These are phyloP conservation scores for Procavia capensis DNA, from an alignment of 2,113 vertebrate genomes.

Conservation along the genomic window DNA sequence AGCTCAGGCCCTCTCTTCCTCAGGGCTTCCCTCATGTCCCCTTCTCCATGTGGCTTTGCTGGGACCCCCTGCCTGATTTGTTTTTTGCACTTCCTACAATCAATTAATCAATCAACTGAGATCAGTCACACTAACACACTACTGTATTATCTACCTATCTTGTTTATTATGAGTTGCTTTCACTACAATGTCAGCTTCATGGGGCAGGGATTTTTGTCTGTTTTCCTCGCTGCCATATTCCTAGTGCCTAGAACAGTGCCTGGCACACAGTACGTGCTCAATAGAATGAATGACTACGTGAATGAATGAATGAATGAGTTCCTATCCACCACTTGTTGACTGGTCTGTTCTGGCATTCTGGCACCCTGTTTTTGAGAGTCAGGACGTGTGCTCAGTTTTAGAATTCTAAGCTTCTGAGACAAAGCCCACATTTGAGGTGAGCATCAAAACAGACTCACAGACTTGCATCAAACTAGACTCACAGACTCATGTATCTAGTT, in stretches of 20 bases:
- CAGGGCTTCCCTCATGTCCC: neutral
- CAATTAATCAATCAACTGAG: too few species aligned
- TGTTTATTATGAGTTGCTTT: neutral
- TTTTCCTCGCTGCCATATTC: too few species aligned
- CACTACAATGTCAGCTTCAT: neutral
- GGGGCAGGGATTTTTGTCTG: neutral
- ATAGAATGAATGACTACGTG: neutral
- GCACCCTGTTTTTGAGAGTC: neutral
- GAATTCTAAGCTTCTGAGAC: neutral
- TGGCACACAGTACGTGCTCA: neutral
- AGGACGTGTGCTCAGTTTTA: accelerated
- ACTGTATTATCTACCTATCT: neutral
- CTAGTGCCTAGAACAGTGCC: neutral
- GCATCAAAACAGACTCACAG: accelerated
- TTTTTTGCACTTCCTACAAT: neutral
- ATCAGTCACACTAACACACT: accelerated
- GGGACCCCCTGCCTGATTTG: neutral
- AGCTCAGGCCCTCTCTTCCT: too few species aligned
- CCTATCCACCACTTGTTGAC: neutral
- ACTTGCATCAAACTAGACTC: too few species aligned
- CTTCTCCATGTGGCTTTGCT: neutral
- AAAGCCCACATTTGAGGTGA: accelerated
- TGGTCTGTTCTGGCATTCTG: neutral
- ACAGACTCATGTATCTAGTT: neutral
- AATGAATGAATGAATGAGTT: neutral